Evolutionary conservation across 2,113 vertebrate genomes (phyloP).

Genomic region (Petrocephalus zakoni): DNA sequence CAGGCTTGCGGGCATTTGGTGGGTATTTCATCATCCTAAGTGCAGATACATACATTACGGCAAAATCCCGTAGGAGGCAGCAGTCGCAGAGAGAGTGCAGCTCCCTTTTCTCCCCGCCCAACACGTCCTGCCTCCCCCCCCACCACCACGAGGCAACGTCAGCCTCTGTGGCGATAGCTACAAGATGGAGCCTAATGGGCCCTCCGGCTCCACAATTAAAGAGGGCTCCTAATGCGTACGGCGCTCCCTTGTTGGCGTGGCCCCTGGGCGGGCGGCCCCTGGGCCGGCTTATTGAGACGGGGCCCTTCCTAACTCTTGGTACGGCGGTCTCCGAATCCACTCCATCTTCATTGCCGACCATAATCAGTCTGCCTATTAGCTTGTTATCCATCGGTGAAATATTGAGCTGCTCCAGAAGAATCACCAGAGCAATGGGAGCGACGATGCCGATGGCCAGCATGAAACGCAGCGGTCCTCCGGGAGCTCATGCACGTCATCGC

Average conservation of each 20-base stretch:
- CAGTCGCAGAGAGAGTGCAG: background rate
- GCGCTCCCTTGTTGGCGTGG: slow-evolving; percentile 51
- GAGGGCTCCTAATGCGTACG: slow-evolving; percentile 52
- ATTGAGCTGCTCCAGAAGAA: background rate
- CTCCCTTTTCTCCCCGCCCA: slow-evolving; percentile 22
- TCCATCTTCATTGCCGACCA: background rate
- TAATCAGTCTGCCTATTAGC: background rate
- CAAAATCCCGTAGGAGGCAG: slow-evolving; percentile 49
- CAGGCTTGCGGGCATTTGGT: background rate
- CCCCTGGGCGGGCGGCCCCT: slow-evolving; percentile 18
- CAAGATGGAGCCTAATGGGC: slow-evolving; percentile 60
- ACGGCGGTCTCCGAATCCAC: background rate
- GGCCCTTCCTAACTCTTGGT: background rate
- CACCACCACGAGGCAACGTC: slow-evolving; percentile 33
- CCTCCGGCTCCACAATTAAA: slow-evolving; percentile 53
- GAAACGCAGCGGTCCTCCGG: background rate
- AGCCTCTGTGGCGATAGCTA: slow-evolving; percentile 59
- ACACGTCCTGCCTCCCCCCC: background rate
- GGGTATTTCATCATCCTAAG: slow-evolving; percentile 35
- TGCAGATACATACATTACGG: slow-evolving; percentile 55
- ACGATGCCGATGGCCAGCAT: background rate
- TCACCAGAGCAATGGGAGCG: background rate
- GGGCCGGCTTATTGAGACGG: background rate
- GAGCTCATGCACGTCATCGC: background rate
- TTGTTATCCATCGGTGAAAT: background rate